Evolutionary conservation across 2,888 invertebrate genomes (phyloP), one percentile per base, ranked within the genome.

Genomic region (Acholoe squamosa): DNA sequence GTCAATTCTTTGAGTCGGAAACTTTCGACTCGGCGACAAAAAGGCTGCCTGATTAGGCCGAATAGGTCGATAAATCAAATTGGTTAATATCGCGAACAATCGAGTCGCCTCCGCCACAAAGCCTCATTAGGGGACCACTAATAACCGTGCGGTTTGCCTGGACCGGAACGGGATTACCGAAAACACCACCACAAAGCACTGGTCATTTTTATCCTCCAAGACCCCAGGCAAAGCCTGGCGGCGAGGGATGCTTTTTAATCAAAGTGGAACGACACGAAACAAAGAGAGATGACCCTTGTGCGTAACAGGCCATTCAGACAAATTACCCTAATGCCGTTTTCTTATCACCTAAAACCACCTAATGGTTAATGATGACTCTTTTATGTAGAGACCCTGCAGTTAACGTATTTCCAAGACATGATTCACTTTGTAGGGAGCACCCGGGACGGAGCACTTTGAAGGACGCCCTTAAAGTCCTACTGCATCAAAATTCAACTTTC

Each of bases 101-200:
- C 86, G 86, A 28, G 86, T 28, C 52, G 31, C 16, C 33, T 31
- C n/a, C 33, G 54, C 56, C 86, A 86, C 86, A 86, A 86, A 86
- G 86, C 54, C 33, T 86, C 86, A 86, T 86, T 86, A 86, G 54
- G 52, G 25, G 56, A 28, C 86, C 52, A 86, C 86, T 86, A 86
- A 86, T 86, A 86, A 86, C 86, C 52, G 54, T 25, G 86, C 54
- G 80, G 80, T 33, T 43, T 43, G 80, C 34, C 34, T 16, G 80
- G 34, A 34, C 71, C 80, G 80, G 80, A 80, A 80, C 80, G 80
- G 43, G 22, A 43, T 80, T 43, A 80, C 22, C 34, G 80, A 33
- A 80, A 80, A 80, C 71, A 71, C 71, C 28, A 28, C 28, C 71
- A 25, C 28, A 71, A 71, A 28, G 5, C 71, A 71, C 28, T 28